Conservation (phyloP, 2,888 invertebrate species). For the Microchrysa polita region DNA sequence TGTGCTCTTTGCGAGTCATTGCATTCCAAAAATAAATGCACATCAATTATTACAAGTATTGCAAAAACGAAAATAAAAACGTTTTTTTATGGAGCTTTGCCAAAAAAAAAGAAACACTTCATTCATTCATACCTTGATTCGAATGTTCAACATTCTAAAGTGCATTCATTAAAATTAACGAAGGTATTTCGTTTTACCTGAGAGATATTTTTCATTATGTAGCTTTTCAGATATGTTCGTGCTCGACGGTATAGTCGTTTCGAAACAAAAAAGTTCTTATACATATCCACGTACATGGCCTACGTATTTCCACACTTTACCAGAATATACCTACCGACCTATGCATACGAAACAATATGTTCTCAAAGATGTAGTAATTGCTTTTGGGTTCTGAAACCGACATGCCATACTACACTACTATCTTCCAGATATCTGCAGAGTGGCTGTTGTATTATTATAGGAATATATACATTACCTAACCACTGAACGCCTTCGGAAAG, state of each 20-base stretch:
- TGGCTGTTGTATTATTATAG: neutral
- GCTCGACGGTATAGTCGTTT: no score
- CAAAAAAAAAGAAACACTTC: neutral
- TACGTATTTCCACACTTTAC: slow-evolving; percentile 12
- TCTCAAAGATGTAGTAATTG: slow-evolving; percentile 27
- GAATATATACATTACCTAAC: neutral
- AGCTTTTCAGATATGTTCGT: neutral
- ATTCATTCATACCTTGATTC: neutral
- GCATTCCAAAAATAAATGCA: no score
- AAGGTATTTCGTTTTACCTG: slow-evolving; percentile 22
- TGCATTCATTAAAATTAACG: slow-evolving; percentile 36
- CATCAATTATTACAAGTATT: no score
- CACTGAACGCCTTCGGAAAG: neutral
- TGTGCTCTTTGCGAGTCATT: no score
- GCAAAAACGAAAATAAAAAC: no score
- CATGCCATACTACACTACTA: neutral
- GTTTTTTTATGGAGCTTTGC: neutral
- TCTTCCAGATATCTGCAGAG: neutral
- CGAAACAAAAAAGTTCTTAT: neutral
- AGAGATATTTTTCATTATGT: slow-evolving; percentile 19
- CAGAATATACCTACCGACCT: no score
- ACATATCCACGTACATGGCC: neutral
- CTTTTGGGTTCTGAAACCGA: slow-evolving; percentile 20
- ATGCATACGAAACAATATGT: slow-evolving; percentile 22
- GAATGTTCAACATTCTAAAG: slow-evolving; percentile 14